phyloP scores from a whole-genome alignment of 2,113 vertebrate species.

The Glaucomys volans region DNA sequence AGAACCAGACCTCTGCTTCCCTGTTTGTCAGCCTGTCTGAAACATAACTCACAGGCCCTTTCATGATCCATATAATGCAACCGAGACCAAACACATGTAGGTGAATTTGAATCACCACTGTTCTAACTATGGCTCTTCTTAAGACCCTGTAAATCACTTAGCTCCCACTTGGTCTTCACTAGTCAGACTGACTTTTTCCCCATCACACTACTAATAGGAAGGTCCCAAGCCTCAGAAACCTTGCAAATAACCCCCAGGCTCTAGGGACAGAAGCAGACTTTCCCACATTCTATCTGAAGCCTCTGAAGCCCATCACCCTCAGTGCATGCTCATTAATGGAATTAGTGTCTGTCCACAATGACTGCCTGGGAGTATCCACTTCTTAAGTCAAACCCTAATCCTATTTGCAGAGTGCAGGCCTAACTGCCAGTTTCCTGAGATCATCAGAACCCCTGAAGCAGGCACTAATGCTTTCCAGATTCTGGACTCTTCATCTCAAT shows the following conservation, averaged over 20 bases:
- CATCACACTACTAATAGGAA: background rate
- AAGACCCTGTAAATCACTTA: background rate
- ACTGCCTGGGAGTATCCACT: background rate
- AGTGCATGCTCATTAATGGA: background rate
- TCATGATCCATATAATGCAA: background rate
- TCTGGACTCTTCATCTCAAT: background rate
- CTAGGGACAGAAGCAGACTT: conserved; percentile 22
- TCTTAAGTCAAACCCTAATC: background rate
- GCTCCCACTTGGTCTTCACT: background rate
- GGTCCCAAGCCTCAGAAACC: background rate
- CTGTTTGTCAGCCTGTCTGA: background rate
- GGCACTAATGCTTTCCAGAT: background rate
- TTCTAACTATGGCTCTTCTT: conserved; percentile 1
- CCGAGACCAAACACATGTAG: background rate
- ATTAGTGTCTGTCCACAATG: background rate
- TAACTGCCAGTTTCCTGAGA: background rate
- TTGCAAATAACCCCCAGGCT: background rate
- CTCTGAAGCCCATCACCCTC: background rate
- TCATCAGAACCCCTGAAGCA: background rate
- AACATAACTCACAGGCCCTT: background rate
- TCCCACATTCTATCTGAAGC: background rate
- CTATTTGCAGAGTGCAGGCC: background rate
- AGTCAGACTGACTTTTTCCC: background rate
- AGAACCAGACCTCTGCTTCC: background rate
- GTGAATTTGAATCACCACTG: background rate